These are phyloP conservation scores for Cryptoprocta ferox DNA, from an alignment of 2,797 vertebrate species.

Conservation along the genomic window DNA sequence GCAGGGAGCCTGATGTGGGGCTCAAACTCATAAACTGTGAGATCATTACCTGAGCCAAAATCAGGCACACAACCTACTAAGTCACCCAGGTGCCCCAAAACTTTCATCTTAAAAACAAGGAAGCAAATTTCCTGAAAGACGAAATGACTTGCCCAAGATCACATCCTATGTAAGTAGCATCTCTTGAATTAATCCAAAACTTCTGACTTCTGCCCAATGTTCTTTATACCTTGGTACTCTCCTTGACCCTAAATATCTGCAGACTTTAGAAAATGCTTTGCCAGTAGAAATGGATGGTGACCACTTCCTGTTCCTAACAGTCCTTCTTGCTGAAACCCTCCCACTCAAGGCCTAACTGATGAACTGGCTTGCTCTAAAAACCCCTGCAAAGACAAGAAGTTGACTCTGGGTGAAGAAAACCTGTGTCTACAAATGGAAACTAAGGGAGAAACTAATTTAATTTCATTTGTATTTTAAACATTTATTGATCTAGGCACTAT, in stretches of 20 bases:
- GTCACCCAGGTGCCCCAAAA: background rate
- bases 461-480: background rate
- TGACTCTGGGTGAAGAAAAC: background rate
- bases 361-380: background rate
- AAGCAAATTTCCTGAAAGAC: background rate
- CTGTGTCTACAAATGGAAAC: background rate
- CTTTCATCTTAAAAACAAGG: background rate
- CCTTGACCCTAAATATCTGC: background rate
- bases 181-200: background rate
- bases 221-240: background rate
- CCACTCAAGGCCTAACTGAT: background rate
- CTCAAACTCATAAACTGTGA: background rate
- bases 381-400: background rate
- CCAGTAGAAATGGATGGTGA: background rate
- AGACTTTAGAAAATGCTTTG: background rate
- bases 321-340: background rate
- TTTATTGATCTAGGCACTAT: background rate
- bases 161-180: background rate
- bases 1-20: accelerated
- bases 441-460: background rate
- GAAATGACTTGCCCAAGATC: background rate
- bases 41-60: background rate
- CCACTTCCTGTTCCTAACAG: background rate
- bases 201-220: background rate
- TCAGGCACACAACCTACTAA: background rate